These are phyloP conservation scores for Apaloderma vittatum DNA, from an alignment of 2,113 vertebrate species.

Conservation along the genomic window DNA sequence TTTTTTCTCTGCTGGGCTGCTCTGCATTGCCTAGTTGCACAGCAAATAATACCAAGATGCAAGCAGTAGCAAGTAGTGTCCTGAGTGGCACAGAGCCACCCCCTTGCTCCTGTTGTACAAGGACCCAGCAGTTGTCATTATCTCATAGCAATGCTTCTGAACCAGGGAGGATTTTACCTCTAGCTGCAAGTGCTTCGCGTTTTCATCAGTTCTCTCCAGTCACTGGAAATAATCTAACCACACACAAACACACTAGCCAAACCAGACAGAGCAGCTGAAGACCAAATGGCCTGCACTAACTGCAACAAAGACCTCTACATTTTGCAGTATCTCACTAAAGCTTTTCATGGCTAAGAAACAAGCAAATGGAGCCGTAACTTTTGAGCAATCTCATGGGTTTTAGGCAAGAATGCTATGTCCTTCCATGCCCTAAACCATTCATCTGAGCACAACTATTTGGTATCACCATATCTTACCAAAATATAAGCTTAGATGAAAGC, in stretches of 20 bases:
- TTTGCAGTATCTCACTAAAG: background rate
- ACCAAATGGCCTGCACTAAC: background rate
- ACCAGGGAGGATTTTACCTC: background rate
- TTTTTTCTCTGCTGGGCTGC: background rate
- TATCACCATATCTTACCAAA: background rate
- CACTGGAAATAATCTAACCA: background rate
- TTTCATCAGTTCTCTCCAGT: background rate
- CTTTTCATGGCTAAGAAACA: background rate
- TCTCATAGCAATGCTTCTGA: background rate
- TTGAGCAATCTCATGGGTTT: background rate
- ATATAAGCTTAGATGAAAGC: background rate
- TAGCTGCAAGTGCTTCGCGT: background rate
- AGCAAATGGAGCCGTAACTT: background rate
- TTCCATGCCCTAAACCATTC: background rate
- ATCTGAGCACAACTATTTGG: accelerated
- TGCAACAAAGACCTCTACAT: background rate
- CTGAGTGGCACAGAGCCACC: background rate
- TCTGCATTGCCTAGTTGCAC: background rate
- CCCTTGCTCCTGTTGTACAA: background rate
- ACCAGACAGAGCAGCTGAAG: background rate
- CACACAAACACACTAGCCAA: background rate
- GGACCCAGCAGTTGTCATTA: background rate
- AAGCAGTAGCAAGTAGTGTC: background rate
- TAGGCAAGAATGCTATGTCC: background rate
- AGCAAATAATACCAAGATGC: background rate